Conservation (phyloP, 2,888 invertebrate species). For the Stratiomys singularior region DNA sequence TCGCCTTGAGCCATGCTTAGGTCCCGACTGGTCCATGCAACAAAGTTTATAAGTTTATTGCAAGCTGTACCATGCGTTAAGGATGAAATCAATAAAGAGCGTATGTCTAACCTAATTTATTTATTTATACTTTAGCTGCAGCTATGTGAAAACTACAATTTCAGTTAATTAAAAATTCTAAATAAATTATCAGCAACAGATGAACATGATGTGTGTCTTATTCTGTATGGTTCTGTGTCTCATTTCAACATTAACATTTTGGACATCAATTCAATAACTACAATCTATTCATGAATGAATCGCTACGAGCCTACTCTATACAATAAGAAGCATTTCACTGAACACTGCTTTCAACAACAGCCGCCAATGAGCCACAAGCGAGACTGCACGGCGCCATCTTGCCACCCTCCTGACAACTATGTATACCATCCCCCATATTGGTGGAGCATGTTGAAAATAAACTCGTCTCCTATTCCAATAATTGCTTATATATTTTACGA, state of each 20-base stretch:
- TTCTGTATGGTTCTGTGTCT: not conserved
- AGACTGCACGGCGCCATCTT: not conserved
- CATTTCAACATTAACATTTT: not conserved
- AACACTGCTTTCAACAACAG: too few species aligned
- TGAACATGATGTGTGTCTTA: slow-evolving; percentile 18
- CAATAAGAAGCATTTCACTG: not conserved
- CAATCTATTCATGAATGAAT: not conserved
- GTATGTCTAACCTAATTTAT: slow-evolving; percentile 24
- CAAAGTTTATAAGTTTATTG: too few species aligned
- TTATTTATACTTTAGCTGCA: slow-evolving; percentile 13
- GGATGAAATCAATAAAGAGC: too few species aligned
- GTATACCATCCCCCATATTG: not conserved
- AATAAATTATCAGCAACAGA: slow-evolving; percentile 29
- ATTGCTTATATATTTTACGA: slow-evolving; percentile 29
- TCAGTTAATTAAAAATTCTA: not conserved
- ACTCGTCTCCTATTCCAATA: slow-evolving; percentile 25
- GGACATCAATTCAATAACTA: not conserved
- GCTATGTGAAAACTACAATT: slow-evolving; percentile 26
- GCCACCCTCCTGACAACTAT: not conserved
- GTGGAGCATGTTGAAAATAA: not conserved
- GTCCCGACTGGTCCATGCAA: too few species aligned
- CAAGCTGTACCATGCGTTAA: too few species aligned
- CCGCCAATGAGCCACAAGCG: not conserved
- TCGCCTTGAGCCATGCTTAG: too few species aligned
- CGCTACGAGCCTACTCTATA: not conserved